Conservation (phyloP, 2,113 vertebrate genomes). For the Siniperca chuatsi region DNA sequence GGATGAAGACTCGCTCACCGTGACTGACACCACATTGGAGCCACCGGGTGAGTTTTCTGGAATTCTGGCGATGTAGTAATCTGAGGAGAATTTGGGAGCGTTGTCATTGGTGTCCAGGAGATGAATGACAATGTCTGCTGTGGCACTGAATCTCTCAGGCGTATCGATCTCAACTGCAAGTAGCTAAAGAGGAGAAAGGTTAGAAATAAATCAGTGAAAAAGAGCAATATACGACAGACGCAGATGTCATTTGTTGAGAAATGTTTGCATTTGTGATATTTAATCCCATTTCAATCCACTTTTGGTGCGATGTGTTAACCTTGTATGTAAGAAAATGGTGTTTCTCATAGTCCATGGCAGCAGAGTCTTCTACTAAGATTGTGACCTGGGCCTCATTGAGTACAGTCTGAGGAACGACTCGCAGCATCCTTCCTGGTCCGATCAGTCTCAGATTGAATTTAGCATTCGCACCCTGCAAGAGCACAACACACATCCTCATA, state of each 20-base stretch:
- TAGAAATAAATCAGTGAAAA: not conserved
- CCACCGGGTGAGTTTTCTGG: slow-evolving; percentile 95
- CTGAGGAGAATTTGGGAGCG: slow-evolving; percentile 91
- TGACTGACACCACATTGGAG: slow-evolving; percentile 91
- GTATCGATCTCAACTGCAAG: slow-evolving; percentile 95
- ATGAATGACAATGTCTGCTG: slow-evolving; percentile 91
- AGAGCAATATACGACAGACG: not conserved
- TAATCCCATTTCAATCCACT: not conserved
- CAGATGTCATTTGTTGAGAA: not conserved
- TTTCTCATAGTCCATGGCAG: slow-evolving; percentile 95
- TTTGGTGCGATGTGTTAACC: slow-evolving; percentile 72
- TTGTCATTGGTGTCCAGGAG: slow-evolving; percentile 97
- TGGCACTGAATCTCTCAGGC: slow-evolving; percentile 94
- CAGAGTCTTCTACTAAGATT: slow-evolving; percentile 94
- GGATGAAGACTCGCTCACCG: slow-evolving; percentile 84
- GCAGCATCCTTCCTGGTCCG: slow-evolving; percentile 90
- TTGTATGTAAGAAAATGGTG: slow-evolving; percentile 92
- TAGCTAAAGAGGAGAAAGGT: slow-evolving; percentile 82
- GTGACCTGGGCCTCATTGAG: slow-evolving; percentile 97
- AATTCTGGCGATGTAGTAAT: slow-evolving; percentile 94
- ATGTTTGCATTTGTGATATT: not conserved
- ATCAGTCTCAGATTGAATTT: slow-evolving; percentile 94
- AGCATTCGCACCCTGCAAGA: slow-evolving; percentile 92
- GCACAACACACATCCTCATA: slow-evolving; percentile 19
- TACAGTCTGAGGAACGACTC: slow-evolving; percentile 94